A percentile compares a stretch with the other conserved stretches of the same genome.
These are phyloP conservation scores for Diphyllodes magnificus DNA, from an alignment of 2,113 vertebrate species.

Conservation along the genomic window DNA sequence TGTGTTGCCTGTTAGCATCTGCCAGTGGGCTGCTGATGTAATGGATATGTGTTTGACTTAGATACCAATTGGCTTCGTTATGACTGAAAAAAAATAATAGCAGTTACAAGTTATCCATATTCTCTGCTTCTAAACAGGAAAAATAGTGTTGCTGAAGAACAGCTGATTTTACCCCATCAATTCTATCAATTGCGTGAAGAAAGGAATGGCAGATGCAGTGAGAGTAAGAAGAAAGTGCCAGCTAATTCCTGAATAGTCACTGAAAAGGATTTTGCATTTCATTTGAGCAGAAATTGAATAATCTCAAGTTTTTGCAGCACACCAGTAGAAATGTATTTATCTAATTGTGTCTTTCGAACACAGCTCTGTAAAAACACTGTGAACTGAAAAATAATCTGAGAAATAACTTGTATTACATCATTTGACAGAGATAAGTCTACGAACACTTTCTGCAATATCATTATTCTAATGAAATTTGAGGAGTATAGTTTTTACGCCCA, in stretches of 20 bases:
- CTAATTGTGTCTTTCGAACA: background rate
- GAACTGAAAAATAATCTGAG: background rate
- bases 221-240: background rate
- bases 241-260: background rate
- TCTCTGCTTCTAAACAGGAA: background rate
- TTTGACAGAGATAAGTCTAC: background rate
- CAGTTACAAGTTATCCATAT: background rate
- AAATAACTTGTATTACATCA: background rate
- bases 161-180: background rate
- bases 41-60: background rate
- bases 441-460: background rate
- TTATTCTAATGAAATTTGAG: background rate
- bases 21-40: background rate
- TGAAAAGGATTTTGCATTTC: slow-evolving; percentile 21
- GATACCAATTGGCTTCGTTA: background rate
- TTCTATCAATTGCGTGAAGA: background rate
- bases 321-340: background rate
- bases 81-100: background rate
- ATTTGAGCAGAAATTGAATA: slow-evolving; percentile 16
- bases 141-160: background rate
- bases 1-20: background rate
- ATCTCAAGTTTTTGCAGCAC: background rate
- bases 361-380: background rate
- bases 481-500: background rate
- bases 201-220: background rate